phyloP scores from a whole-genome alignment of 2,113 vertebrate genomes.

The Oncorhynchus masou region DNA sequence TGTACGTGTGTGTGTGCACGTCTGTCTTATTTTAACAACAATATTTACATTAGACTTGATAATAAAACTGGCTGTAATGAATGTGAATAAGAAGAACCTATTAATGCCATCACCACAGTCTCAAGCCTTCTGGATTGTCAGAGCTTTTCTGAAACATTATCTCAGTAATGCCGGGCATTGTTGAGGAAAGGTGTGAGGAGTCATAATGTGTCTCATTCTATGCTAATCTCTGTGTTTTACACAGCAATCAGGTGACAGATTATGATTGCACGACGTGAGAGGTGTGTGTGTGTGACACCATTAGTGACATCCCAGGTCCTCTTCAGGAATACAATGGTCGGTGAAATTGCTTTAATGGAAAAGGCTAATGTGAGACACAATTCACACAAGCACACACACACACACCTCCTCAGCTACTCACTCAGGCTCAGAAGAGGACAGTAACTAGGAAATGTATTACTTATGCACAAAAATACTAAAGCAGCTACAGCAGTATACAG shows the following conservation, averaged over 20 bases:
- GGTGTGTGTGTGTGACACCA: conserved; percentile 69
- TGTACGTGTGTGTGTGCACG: not conserved
- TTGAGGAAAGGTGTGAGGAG: conserved; percentile 79
- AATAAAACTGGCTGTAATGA: conserved; percentile 30
- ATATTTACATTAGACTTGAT: not conserved
- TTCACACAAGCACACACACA: not conserved
- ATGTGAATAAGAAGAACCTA: conserved; percentile 72
- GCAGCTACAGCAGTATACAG: not conserved
- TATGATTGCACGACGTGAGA: conserved; percentile 70
- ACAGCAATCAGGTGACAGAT: conserved; percentile 75
- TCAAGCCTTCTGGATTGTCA: conserved; percentile 64
- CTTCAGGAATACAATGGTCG: conserved; percentile 80
- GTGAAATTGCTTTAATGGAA: conserved; percentile 81
- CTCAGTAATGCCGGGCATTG: conserved; percentile 75
- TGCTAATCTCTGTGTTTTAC: conserved; percentile 79
- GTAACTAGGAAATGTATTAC: conserved; percentile 69
- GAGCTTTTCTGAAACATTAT: conserved; percentile 75
- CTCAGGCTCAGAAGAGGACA: conserved; percentile 72
- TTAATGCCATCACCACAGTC: conserved; percentile 86
- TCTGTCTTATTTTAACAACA: not conserved
- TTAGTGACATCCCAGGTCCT: conserved; percentile 82
- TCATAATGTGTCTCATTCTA: conserved; percentile 80
- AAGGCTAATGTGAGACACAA: conserved; percentile 71
- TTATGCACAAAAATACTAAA: conserved; percentile 67
- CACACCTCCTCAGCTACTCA: conserved; percentile 68